phyloP scores from a whole-genome alignment of 2,888 invertebrate species.

The Drosophila birchii region DNA sequence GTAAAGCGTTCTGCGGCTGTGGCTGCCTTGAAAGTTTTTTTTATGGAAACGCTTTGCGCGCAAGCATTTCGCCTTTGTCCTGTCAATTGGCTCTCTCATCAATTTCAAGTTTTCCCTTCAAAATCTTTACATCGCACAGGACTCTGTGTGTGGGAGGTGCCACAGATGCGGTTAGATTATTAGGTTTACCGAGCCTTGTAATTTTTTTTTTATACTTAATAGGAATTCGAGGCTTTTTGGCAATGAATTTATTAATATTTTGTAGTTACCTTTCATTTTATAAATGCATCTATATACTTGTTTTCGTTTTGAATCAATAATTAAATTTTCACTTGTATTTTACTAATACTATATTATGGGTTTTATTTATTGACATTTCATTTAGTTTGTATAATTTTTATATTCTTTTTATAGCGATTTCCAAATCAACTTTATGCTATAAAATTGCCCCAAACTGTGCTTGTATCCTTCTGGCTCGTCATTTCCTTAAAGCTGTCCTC shows the following conservation, averaged over 20 bases:
- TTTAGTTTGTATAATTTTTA: background rate
- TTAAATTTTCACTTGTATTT: no score
- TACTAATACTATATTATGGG: no score
- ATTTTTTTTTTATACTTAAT: background rate
- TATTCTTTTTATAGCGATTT: background rate
- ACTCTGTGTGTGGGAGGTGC: conserved; percentile 1
- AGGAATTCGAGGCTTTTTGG: background rate
- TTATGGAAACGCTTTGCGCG: conserved; percentile 55
- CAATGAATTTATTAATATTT: background rate
- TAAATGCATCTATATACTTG: no score
- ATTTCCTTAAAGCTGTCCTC: conserved; percentile 70
- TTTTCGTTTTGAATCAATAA: background rate
- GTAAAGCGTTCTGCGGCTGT: conserved; percentile 10
- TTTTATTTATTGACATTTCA: background rate
- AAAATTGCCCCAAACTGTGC: background rate
- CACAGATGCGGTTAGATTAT: conserved; percentile 2
- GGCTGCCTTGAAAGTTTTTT: conserved; percentile 24
- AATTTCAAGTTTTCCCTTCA: conserved; percentile 24
- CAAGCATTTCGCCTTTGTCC: conserved; percentile 48
- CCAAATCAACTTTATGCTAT: background rate
- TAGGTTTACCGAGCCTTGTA: background rate
- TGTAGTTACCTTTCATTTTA: background rate
- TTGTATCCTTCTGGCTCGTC: conserved; percentile 38
- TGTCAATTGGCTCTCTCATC: conserved; percentile 57
- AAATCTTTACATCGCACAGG: conserved; percentile 13